Conservation (phyloP, 35 echinoderm and acorn worm species). For the Ophioderma brevispina region DNA sequence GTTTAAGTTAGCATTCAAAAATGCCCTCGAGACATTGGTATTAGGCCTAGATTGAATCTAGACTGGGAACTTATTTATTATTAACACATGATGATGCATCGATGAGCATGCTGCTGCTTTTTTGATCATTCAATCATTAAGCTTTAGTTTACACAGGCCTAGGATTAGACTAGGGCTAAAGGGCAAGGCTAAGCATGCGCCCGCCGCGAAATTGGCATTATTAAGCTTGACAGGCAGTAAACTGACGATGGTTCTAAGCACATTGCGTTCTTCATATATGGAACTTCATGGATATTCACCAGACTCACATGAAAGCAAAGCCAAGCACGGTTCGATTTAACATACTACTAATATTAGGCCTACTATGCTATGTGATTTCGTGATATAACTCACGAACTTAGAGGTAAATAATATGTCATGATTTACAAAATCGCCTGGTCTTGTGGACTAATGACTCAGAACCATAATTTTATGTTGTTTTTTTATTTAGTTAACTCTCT, state of each 20-base stretch:
- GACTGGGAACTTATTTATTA: neutral
- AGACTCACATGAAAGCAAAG: neutral
- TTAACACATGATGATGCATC: neutral
- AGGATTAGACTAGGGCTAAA: neutral
- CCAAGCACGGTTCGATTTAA: neutral
- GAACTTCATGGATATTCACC: neutral
- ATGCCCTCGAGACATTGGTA: no score
- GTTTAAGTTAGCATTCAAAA: neutral
- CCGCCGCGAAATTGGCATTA: neutral
- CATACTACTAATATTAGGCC: neutral
- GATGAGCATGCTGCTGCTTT: neutral
- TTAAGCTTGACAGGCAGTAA: neutral
- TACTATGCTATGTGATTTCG: no score
- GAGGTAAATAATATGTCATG: neutral
- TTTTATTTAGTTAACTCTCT: no score
- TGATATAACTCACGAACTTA: neutral
- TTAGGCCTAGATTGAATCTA: neutral
- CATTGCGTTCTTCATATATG: neutral
- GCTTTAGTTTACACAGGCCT: neutral
- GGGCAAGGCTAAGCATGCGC: neutral
- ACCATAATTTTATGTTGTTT: no score
- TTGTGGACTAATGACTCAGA: no score
- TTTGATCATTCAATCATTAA: neutral
- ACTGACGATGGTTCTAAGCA: neutral
- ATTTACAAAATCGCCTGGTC: neutral